A percentile compares a stretch with the other conserved stretches of the same genome.
Evolutionary conservation across 2,888 invertebrate genomes (phyloP).

Genomic region (Boloria selene): DNA sequence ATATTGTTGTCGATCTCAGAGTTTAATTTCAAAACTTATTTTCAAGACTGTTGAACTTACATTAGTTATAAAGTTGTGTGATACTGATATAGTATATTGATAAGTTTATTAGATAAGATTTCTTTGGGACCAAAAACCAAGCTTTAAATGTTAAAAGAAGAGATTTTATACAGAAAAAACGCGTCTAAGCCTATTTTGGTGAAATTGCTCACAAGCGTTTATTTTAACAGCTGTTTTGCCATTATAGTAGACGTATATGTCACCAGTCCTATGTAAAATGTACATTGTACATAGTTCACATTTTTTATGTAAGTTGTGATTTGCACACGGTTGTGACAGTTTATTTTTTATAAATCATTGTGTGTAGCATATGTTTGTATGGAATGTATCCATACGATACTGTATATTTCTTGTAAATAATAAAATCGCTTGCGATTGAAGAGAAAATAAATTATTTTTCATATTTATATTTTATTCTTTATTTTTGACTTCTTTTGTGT

Average conservation of each 20-base stretch:
- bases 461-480: conserved; percentile 23
- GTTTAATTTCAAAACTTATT: conserved; percentile 53
- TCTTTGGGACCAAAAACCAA: conserved; percentile 67
- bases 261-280: neutral
- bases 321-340: conserved; percentile 39
- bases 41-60: conserved; percentile 53
- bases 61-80: conserved; percentile 66
- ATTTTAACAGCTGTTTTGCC: no score
- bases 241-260: no score
- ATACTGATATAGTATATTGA: conserved; percentile 67
- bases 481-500: conserved; percentile 7
- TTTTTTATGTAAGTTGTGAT: conserved; percentile 29
- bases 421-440: conserved; percentile 33
- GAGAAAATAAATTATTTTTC: conserved; percentile 46
- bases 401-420: conserved; percentile 42
- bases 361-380: conserved; percentile 24
- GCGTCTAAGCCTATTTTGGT: no score
- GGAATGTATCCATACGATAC: conserved; percentile 30
- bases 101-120: conserved; percentile 55
- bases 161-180: conserved; percentile 1
- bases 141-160: conserved; percentile 50
- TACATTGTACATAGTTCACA: neutral
- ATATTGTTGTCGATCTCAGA: conserved; percentile 71
- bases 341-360: conserved; percentile 6
- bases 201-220: no score